These are phyloP conservation scores for Parnassius orleans DNA, from an alignment of 2,888 invertebrate genomes.

Conservation along the genomic window DNA sequence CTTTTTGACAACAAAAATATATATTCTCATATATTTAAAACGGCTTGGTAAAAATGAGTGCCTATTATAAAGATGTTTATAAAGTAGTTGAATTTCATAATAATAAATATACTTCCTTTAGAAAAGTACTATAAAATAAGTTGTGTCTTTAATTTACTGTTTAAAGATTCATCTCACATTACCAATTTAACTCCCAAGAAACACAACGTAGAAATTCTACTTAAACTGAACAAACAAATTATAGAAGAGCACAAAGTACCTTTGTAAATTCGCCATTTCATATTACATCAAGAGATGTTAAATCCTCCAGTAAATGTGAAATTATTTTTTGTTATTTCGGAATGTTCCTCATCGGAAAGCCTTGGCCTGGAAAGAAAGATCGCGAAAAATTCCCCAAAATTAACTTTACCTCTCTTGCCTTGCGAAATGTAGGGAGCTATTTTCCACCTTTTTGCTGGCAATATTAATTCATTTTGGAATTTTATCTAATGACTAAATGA, in stretches of 20 bases:
- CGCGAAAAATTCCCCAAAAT: constrained; percentile 4
- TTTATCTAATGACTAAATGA: no score
- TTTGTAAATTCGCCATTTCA: constrained; percentile 8
- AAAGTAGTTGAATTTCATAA: no score
- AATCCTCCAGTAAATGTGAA: constrained; percentile 14
- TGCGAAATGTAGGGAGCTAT: constrained; percentile 1
- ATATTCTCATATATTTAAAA: no score
- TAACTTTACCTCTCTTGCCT: constrained; percentile 9
- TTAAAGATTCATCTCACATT: constrained; percentile 30
- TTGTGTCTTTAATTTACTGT: no score
- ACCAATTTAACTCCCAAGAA: constrained; percentile 29
- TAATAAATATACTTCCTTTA: no score
- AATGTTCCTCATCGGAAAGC: constrained; percentile 14
- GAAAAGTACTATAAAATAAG: no score
- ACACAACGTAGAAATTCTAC: neutral
- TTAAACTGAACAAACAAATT: constrained; percentile 15
- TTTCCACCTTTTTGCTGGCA: neutral
- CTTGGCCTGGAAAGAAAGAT: constrained; percentile 21
- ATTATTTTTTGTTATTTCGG: constrained; percentile 15
- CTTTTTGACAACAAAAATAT: no score
- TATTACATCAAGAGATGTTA: constrained; percentile 15
- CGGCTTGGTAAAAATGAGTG: no score
- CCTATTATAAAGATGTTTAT: no score
- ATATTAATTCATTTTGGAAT: neutral
- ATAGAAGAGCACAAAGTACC: constrained; percentile 4